Base-by-base conservation (phyloP, 2,797 vertebrate genomes). In the Coluber constrictor region DNA sequence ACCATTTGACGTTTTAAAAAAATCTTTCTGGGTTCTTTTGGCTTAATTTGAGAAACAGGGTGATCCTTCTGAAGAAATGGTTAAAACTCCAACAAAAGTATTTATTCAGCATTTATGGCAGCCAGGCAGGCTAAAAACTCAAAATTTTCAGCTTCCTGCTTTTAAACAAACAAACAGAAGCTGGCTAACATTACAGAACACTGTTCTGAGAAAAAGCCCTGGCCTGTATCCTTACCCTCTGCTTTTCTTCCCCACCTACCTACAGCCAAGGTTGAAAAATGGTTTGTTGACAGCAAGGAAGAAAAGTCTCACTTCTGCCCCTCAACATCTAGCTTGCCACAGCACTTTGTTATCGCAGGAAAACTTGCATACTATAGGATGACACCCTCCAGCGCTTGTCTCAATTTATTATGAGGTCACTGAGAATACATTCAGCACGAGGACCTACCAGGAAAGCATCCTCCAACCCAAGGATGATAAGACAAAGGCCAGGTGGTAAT, bases 21-120 rank as follows among this genome's bases (percentile, higher is more conserved):
- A 93, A 83, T 87, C 88, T 6, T 60, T 74, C 88, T 47, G 47
- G 88, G 23, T n/a, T 70, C 37, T 90, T 92, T 93, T 93, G 86
- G 90, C 93, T 92, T 86, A 83, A 91, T 88, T 57, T 63, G 86
- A 89, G 91, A 66, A 90, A 66, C 47, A 15, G 51, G 51, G 70
- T 51, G 32, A 56, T 63, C 61, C 37, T 37, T 88, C 74, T n/a
- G 86, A 88, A 86, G 86, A 90, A 91, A 94, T 29, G 43, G 54
- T 88, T 90, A 89, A 79, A 87, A 83, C 87, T 87, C 89, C 79
- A 56, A 83, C 29, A 92, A 32, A 25, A 83, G 74, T 47, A 47
- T 83, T 83, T 70, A 91, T 86, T 89, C 63, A 90, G 83, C 90
- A 51, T 91, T 55, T 56, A 61, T 63, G 57, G n/a, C 70, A 83